Evolutionary conservation across 1,140 invertebrate species (phyloP).

Genomic region (Pteromalus puparum): DNA sequence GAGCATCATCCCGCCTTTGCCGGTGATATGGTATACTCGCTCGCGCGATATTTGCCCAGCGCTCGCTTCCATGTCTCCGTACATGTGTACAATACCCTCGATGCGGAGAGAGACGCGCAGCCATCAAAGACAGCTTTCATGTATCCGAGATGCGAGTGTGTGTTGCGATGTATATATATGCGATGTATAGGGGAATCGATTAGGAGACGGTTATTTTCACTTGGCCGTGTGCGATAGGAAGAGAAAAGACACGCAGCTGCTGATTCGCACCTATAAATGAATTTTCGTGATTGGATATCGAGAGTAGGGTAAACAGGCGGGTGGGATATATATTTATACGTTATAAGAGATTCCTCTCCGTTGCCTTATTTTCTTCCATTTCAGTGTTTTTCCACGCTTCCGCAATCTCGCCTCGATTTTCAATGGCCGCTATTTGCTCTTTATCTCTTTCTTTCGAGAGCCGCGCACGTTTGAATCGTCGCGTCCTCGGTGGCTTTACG

Average conservation of each 20-base stretch:
- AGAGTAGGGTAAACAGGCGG: too few relatives aligned
- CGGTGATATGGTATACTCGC: too few relatives aligned
- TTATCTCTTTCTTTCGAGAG: background rate
- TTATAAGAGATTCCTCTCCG: background rate
- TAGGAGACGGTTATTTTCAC: constrained; percentile 24
- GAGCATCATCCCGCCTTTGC: too few relatives aligned
- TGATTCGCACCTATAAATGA: background rate
- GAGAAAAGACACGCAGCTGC: background rate
- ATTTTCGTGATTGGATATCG: background rate
- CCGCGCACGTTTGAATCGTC: background rate
- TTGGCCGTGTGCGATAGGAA: background rate
- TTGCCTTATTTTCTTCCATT: background rate
- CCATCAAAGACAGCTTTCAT: background rate
- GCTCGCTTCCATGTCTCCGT: too few relatives aligned
- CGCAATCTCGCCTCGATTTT: background rate
- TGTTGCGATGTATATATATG: too few relatives aligned
- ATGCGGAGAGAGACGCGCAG: background rate
- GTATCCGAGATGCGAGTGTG: background rate
- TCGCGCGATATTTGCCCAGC: too few relatives aligned
- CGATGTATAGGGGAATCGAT: constrained; percentile 5
- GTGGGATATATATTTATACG: too few relatives aligned
- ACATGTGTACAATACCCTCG: too few relatives aligned
- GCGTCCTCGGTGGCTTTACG: background rate
- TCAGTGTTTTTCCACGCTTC: background rate
- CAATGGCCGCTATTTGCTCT: background rate